Evolutionary conservation across 2,888 invertebrate species (phyloP).

Genomic region (Nesidiocoris tenuis): DNA sequence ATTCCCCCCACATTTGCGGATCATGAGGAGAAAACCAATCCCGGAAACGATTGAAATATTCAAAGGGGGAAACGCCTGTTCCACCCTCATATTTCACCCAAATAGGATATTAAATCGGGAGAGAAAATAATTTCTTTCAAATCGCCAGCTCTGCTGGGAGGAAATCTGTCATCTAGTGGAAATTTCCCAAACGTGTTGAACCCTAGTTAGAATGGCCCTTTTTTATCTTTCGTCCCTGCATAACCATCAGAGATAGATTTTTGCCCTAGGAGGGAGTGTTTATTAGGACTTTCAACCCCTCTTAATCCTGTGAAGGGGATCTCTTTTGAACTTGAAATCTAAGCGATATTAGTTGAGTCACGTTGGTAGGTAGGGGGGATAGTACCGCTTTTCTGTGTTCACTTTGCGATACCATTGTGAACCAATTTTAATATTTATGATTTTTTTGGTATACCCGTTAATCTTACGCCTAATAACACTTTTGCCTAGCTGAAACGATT

Average conservation of each 20-base stretch:
- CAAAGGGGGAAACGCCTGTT: constrained; percentile 13
- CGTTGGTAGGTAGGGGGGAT: constrained; percentile 1
- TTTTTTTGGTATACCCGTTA: too few species aligned
- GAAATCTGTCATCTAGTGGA: background rate
- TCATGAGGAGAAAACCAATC: constrained; percentile 14
- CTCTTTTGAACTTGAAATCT: constrained; percentile 35
- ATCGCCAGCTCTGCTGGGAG: background rate
- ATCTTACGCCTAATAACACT: too few species aligned
- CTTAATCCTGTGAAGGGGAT: constrained; percentile 16
- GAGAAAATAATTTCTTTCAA: too few species aligned
- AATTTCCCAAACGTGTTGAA: background rate
- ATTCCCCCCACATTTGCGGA: background rate
- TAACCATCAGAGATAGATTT: too few species aligned
- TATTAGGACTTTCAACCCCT: constrained; percentile 31
- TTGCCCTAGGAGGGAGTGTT: constrained; percentile 15
- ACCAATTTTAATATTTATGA: too few species aligned
- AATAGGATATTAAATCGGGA: constrained; percentile 34
- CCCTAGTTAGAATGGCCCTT: background rate
- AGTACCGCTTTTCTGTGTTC: too few species aligned
- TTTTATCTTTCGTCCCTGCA: too few species aligned
- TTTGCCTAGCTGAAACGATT: too few species aligned
- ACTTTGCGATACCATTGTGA: too few species aligned
- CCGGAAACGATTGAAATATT: constrained; percentile 19
- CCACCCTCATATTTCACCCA: constrained; percentile 30
- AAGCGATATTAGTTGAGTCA: constrained; percentile 33